Evolutionary conservation across 2,113 vertebrate genomes (phyloP).

Genomic region (Opisthocomus hoazin): DNA sequence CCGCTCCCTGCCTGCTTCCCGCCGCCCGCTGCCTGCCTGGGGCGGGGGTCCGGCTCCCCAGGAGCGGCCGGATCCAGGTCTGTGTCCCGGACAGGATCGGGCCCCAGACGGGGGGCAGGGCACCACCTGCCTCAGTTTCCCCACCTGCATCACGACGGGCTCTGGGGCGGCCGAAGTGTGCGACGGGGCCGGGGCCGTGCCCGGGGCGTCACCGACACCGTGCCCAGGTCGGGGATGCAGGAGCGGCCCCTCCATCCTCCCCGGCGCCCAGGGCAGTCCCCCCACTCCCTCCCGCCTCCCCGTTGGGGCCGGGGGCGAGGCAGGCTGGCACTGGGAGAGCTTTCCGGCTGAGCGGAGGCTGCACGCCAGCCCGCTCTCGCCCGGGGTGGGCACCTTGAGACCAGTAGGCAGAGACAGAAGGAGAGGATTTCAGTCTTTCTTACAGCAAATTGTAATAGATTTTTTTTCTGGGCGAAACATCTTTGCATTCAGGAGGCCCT

Average conservation of each 20-base stretch:
- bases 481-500: slow-evolving; percentile 61
- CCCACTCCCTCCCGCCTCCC: background rate
- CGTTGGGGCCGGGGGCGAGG: background rate
- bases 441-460: slow-evolving; percentile 56
- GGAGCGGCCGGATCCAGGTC: too few relatives aligned
- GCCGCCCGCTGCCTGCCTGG: background rate
- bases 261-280: background rate
- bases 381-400: slow-evolving; percentile 25
- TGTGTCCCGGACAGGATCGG: too few relatives aligned
- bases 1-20: background rate
- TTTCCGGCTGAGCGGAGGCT: slow-evolving; percentile 34
- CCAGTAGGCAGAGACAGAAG: slow-evolving; percentile 48
- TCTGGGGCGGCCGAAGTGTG: fast-evolving
- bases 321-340: background rate
- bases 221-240: background rate
- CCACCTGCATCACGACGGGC: fast-evolving
- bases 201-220: fast-evolving
- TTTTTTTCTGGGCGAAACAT: slow-evolving; percentile 46
- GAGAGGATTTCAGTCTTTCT: slow-evolving; percentile 56
- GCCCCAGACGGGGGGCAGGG: too few relatives aligned
- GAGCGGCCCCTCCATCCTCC: background rate
- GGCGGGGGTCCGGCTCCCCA: background rate
- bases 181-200: fast-evolving
- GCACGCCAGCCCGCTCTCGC: slow-evolving; percentile 25
- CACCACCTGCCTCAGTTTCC: slow-evolving; percentile 1